phyloP scores from a whole-genome alignment of 2,888 invertebrate genomes.

The Plagodis pulveraria region DNA sequence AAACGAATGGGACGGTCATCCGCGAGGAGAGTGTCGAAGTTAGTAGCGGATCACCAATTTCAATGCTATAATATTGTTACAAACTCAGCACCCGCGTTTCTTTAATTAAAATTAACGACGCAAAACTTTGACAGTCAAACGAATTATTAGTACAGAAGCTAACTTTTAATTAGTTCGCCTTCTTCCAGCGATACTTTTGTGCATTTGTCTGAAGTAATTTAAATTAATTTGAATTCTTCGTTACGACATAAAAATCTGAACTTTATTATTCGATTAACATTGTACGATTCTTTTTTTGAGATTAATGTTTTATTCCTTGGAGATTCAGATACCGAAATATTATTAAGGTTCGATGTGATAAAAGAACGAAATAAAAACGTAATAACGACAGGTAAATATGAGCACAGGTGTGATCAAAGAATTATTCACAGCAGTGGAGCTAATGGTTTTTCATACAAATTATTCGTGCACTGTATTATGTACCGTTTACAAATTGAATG shows the following conservation, averaged over 20 bases:
- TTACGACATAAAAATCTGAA: constrained; percentile 46
- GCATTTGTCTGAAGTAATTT: constrained; percentile 77
- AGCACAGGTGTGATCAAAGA: constrained; percentile 47
- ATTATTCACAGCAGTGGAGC: constrained; percentile 47
- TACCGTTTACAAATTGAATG: constrained; percentile 46
- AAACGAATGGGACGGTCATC: constrained; percentile 81
- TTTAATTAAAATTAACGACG: constrained; percentile 85
- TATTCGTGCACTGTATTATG: constrained; percentile 36
- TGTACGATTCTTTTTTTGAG: constrained; percentile 30
- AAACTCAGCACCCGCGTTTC: constrained; percentile 78
- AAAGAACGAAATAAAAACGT: constrained; percentile 37
- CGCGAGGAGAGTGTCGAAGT: constrained; percentile 77
- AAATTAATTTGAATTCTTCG: constrained; percentile 77
- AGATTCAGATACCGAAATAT: constrained; percentile 34
- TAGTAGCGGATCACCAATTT: constrained; percentile 82
- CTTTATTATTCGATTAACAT: constrained; percentile 44
- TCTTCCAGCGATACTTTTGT: constrained; percentile 79
- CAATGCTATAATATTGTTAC: constrained; percentile 84
- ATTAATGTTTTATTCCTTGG: constrained; percentile 33
- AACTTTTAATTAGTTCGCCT: constrained; percentile 84
- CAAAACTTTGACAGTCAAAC: constrained; percentile 84
- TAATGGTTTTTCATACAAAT: constrained; percentile 44
- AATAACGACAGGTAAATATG: constrained; percentile 44
- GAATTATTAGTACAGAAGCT: constrained; percentile 83
- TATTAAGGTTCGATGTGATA: constrained; percentile 46